Conservation (phyloP, 2,888 invertebrate species). For the Geophilus truncorum region DNA sequence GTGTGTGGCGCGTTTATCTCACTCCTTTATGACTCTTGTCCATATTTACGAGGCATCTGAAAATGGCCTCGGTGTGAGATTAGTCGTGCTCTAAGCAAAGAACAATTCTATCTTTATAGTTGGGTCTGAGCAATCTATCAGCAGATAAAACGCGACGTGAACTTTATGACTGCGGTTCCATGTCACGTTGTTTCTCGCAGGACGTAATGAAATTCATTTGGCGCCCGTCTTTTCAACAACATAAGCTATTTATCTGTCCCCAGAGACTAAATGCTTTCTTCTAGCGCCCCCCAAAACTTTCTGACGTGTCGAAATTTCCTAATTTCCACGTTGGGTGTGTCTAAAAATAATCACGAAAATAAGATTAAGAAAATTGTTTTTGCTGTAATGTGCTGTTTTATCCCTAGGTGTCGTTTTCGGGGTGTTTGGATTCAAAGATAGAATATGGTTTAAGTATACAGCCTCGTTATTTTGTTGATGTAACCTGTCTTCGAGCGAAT, state of each 20-base stretch:
- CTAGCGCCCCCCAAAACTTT: no score
- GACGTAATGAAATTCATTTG: slow-evolving; percentile 3
- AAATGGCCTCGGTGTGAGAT: neutral
- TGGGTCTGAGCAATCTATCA: slow-evolving; percentile 1
- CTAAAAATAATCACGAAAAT: no score
- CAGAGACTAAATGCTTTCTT: neutral
- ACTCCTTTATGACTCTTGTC: neutral
- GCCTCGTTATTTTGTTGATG: no score
- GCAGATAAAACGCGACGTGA: neutral
- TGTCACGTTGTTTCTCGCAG: neutral
- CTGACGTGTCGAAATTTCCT: no score
- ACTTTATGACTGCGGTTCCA: neutral
- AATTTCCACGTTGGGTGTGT: no score
- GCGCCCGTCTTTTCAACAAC: slow-evolving; percentile 8
- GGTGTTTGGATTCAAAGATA: no score
- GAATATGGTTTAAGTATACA: no score
- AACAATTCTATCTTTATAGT: slow-evolving; percentile 20
- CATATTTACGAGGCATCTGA: slow-evolving; percentile 1
- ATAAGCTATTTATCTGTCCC: neutral
- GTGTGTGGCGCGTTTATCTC: neutral
- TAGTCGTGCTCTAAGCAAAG: neutral
- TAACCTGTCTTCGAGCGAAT: no score
- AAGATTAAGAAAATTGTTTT: no score
- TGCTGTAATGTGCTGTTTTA: no score
- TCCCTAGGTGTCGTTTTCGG: no score